Evolutionary conservation across 2,797 vertebrate genomes (phyloP), one percentile per base, ranked within the genome.

Genomic region (Tarsius wallacei): DNA sequence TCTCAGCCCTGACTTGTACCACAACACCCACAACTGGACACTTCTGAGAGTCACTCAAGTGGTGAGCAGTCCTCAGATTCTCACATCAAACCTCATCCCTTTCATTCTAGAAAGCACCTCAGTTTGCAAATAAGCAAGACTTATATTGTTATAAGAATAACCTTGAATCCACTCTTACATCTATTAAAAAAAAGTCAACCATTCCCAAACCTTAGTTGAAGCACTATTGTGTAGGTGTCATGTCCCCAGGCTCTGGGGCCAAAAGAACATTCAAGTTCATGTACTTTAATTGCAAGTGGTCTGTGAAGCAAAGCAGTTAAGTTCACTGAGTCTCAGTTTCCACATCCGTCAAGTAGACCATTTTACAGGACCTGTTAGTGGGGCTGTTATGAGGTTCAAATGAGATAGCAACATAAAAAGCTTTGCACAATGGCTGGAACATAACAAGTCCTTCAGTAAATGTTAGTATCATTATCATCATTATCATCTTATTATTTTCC

Each of bases 51-150:
- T 17, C 36, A 66, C 5, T 49, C 15, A 26, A 80, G 14, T 68
- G 66, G 73, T 3, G 31, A 7, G 28, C 26, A 47, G 28, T 47
- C 42, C 59, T 90, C 24, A 49, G 36, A 16, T 70, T 74, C 68
- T 57, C 88, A 86, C 26, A 14, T 59, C 24, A 28, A 91, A 76
- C 47, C 36, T 68, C 33, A 73, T 15, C 21, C 42, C 22, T 77
- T 86, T 21, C 59, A 70, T 61, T 86, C 33, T 33, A 90, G 81
- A 96, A 94, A 92, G 68, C 33, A 78, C 21, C 81, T 81, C 71
- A 70, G 61, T 59, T 78, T 61, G 5, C 55, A 96, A 76, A 47
- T 68, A 83, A 97, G 70, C 36, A n/a, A 96, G 28, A 83, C 14
- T 76, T 86, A 21, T 1, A 11, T 59, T 95, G 28, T 66, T 63